Percentiles rank a stretch among this genome's conserved stretches.
These are phyloP conservation scores for Meiosimyza decipiens DNA, from an alignment of 2,888 invertebrate genomes.

Conservation along the genomic window DNA sequence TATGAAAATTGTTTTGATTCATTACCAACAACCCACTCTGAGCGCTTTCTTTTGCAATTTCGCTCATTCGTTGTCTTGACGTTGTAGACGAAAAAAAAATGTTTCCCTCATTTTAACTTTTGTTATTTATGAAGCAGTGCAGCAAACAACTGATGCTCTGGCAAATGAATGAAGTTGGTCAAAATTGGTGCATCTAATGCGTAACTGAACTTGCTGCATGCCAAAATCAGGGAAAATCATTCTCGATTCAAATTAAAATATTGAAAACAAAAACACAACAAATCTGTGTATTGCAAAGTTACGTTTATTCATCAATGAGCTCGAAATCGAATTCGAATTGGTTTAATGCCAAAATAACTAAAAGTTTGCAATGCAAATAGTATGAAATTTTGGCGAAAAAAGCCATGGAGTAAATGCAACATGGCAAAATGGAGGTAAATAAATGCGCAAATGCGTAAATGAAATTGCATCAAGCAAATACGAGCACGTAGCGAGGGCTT, in stretches of 20 bases:
- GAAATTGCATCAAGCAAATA: conserved; percentile 22
- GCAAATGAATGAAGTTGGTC: no score
- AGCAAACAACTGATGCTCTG: conserved; percentile 30
- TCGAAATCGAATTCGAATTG: no score
- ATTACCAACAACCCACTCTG: conserved; percentile 50
- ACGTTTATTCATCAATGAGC: no score
- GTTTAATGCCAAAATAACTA: no score
- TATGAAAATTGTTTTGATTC: conserved; percentile 63
- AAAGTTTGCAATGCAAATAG: conserved; percentile 10
- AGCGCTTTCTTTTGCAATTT: not conserved
- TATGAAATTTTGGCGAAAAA: not conserved
- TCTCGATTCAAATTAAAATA: no score
- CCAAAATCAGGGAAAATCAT: no score
- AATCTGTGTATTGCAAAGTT: no score
- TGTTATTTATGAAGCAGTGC: conserved; percentile 14
- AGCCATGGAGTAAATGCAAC: no score
- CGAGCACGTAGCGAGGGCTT: conserved; percentile 22
- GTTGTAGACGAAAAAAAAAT: not conserved
- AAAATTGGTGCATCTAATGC: no score
- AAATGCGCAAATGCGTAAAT: conserved; percentile 3
- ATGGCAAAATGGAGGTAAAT: not conserved
- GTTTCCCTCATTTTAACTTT: not conserved
- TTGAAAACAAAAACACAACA: no score
- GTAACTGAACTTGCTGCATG: no score
- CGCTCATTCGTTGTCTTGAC: not conserved